Conservation (phyloP, 2,113 vertebrate genomes). For the Enhydra lutris region DNA sequence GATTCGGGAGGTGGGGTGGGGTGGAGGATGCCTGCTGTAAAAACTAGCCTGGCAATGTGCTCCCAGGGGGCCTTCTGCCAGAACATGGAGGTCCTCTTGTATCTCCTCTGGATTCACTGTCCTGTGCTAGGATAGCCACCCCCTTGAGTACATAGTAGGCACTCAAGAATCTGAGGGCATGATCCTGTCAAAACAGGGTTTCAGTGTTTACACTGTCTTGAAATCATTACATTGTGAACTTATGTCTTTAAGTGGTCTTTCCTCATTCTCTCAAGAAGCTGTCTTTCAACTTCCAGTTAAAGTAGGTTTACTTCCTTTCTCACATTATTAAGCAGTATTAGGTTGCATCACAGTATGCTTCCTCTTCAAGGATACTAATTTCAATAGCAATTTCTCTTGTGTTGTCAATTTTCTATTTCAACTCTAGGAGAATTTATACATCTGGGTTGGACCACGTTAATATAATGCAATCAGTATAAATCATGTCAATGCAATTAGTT, state of each 20-base stretch:
- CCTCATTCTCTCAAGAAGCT: conserved; percentile 10
- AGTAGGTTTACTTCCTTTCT: background rate
- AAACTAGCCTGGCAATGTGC: rapidly evolving
- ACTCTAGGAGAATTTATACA: background rate
- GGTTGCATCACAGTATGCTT: background rate
- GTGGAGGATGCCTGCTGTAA: background rate
- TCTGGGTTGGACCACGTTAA: background rate
- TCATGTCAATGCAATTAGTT: background rate
- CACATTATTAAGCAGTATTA: background rate
- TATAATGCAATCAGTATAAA: background rate
- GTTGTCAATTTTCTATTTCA: background rate
- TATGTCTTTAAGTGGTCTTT: background rate
- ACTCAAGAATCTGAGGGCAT: background rate
- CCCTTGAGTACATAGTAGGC: background rate
- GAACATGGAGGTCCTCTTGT: background rate
- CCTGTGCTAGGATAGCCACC: background rate
- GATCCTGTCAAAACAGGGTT: background rate
- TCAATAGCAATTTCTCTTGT: background rate
- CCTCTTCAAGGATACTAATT: background rate
- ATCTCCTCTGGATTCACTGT: background rate
- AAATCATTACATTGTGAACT: background rate
- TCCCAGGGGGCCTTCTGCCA: background rate
- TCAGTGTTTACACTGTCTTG: background rate
- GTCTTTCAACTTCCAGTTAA: conserved; percentile 31
- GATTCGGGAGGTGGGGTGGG: background rate